Evolutionary conservation across 2,113 vertebrate species (phyloP), one percentile per base, ranked within the genome.

Genomic region (Ochotona curzoniae): DNA sequence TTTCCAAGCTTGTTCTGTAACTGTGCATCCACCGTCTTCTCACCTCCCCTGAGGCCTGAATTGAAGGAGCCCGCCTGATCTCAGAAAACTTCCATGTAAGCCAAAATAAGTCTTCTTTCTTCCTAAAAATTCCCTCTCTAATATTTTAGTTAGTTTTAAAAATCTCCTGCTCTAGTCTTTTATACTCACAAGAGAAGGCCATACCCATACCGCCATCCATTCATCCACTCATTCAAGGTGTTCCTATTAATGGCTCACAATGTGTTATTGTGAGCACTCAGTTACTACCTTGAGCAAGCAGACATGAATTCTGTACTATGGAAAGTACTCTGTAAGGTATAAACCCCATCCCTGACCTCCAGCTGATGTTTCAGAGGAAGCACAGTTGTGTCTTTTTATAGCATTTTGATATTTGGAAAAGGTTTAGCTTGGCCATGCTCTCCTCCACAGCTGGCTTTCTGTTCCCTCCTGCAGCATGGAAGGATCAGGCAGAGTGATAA

Each of bases 301-400:
- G 35, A 80, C 10, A 32, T 10, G 21, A 44, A 32, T 20, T 84
- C 57, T 57, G 30, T 63, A 47, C 66, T 63, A 54, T 51, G 47
- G 67, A 94, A 76, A 79, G 69, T 47, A 85, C 49, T 38, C 86
- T 76, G 10, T 74, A 32, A 25, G 44, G 25, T 25, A 61, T n/a
- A 85, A 64, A 28, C 26, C 84, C 75, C 32, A 86, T 61, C 75
- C 76, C 71, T 83, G 84, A 76, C 21, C 35, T 63, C 35, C 69
- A 71, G 35, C 25, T 54, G 85, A 61, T 70, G 35, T 87, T 78
- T 63, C 63, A 85, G 84, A 88, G 60, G 81, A n/a, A 92, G 61
- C 51, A 47, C 8, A 71, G 64, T 63, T 89, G 32, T 83, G 51
- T 32, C 86, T 44, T 90, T 95, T 57, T 47, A n/a, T 17, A 70